phyloP scores from a whole-genome alignment of 2,797 vertebrate genomes.

The Hoplostethus mediterraneus region DNA sequence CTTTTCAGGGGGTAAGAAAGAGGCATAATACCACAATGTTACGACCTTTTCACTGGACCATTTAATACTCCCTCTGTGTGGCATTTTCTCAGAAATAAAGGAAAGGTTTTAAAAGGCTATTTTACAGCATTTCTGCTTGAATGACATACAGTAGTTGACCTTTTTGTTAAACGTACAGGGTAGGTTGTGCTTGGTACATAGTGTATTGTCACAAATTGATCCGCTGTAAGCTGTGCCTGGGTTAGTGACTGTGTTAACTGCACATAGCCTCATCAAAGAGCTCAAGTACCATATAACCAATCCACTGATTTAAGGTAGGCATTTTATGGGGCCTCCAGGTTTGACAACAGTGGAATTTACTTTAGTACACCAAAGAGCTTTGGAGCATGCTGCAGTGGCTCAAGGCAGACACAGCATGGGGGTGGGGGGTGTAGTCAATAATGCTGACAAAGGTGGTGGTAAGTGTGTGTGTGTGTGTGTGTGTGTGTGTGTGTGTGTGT shows the following conservation, averaged over 20 bases:
- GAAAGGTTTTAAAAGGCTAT: background rate
- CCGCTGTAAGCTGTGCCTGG: background rate
- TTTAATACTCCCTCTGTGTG: conserved; percentile 29
- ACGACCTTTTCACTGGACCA: conserved; percentile 52
- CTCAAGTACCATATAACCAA: conserved; percentile 47
- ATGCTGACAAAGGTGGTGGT: conserved; percentile 75
- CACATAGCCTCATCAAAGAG: conserved; percentile 7
- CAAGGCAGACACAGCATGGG: conserved; percentile 62
- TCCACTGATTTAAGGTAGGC: conserved; percentile 40
- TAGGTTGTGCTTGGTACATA: conserved; percentile 9
- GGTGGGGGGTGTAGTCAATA: conserved; percentile 62
- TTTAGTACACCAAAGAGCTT: conserved; percentile 59
- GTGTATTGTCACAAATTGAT: conserved; percentile 5
- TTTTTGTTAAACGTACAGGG: conserved; percentile 10
- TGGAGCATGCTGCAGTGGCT: conserved; percentile 64
- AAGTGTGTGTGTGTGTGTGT: conserved; percentile 57
- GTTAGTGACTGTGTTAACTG: conserved; percentile 13
- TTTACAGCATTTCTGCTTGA: conserved; percentile 16
- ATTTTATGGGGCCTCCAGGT: conserved; percentile 53
- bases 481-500: conserved; percentile 26
- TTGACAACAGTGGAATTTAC: conserved; percentile 71
- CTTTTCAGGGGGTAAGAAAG: background rate
- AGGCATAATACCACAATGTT: conserved; percentile 1
- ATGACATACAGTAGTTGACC: background rate
- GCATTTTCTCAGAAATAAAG: conserved; percentile 46